phyloP scores from a whole-genome alignment of 2,113 vertebrate species.

The Engystomops pustulosus region DNA sequence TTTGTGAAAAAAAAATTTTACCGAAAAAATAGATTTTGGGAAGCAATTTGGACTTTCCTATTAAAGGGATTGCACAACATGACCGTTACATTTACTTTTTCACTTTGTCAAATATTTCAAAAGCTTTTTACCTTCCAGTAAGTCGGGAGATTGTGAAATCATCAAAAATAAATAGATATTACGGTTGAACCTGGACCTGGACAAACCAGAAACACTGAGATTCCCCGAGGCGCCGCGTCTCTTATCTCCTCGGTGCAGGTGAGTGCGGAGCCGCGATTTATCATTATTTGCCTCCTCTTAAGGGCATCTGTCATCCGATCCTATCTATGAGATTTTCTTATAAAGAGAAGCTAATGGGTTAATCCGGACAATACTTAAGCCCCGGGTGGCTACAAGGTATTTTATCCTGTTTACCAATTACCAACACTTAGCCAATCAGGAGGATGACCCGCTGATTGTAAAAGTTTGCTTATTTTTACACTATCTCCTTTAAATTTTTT shows the following conservation, averaged over 20 bases:
- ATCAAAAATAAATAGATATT: slow-evolving; percentile 29
- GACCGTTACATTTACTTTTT: background rate
- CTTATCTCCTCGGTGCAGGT: background rate
- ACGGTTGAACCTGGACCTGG: background rate
- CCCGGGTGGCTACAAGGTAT: background rate
- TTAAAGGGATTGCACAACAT: background rate
- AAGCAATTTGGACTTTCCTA: background rate
- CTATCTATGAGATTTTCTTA: too few relatives aligned
- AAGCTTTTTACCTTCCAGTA: background rate
- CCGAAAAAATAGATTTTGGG: too few relatives aligned
- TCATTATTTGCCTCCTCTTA: background rate
- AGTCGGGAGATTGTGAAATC: slow-evolving; percentile 34
- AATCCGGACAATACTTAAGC: background rate
- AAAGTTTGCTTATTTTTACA: too few relatives aligned
- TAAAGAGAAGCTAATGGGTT: background rate
- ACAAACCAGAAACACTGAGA: background rate
- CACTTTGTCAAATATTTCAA: slow-evolving; percentile 21
- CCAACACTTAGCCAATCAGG: too few relatives aligned
- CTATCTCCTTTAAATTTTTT: too few relatives aligned
- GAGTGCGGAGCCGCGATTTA: too few relatives aligned
- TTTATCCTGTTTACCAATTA: background rate
- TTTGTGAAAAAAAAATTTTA: too few relatives aligned
- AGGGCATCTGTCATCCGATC: background rate
- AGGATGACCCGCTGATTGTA: too few relatives aligned
- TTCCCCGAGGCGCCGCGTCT: background rate